A percentile compares a stretch with the other conserved stretches of the same genome.
phyloP scores from a whole-genome alignment of 2,888 invertebrate genomes.

The Sialis lutaria region DNA sequence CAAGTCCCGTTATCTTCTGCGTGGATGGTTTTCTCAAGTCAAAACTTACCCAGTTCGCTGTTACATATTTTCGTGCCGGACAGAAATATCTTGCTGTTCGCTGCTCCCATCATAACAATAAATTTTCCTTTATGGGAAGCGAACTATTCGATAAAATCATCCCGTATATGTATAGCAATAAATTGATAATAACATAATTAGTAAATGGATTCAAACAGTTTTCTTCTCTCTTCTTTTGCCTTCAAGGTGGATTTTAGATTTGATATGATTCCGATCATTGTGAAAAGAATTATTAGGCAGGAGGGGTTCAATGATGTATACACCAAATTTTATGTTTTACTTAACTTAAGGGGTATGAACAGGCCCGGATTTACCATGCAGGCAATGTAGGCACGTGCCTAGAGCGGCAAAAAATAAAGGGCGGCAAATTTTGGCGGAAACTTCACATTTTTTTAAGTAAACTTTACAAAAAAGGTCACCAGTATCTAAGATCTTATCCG shows the following conservation, averaged over 20 bases:
- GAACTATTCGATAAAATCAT: not conserved
- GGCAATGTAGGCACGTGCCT: too few relatives aligned
- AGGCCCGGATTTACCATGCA: too few relatives aligned
- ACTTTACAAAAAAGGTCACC: too few relatives aligned
- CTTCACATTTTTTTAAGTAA: too few relatives aligned
- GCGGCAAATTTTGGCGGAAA: too few relatives aligned
- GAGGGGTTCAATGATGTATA: too few relatives aligned
- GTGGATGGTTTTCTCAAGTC: not conserved
- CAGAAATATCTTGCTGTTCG: not conserved
- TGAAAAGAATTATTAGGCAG: too few relatives aligned
- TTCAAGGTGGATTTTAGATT: not conserved
- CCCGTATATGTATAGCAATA: not conserved
- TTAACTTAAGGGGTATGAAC: too few relatives aligned
- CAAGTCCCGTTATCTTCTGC: not conserved
- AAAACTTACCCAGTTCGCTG: not conserved
- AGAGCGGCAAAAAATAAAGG: too few relatives aligned
- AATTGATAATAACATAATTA: slow-evolving; percentile 9
- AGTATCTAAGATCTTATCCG: too few relatives aligned
- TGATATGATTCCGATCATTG: too few relatives aligned
- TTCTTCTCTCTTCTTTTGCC: not conserved
- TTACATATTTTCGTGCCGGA: not conserved
- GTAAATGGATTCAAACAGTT: slow-evolving; percentile 6
- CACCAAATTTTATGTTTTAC: too few relatives aligned
- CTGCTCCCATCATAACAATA: slow-evolving; percentile 4
- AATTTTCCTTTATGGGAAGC: slow-evolving; percentile 4